A percentile compares a stretch with the other conserved stretches of the same genome.
Conservation (phyloP, 2,888 invertebrate genomes). For the Dioctria rufipes region DNA sequence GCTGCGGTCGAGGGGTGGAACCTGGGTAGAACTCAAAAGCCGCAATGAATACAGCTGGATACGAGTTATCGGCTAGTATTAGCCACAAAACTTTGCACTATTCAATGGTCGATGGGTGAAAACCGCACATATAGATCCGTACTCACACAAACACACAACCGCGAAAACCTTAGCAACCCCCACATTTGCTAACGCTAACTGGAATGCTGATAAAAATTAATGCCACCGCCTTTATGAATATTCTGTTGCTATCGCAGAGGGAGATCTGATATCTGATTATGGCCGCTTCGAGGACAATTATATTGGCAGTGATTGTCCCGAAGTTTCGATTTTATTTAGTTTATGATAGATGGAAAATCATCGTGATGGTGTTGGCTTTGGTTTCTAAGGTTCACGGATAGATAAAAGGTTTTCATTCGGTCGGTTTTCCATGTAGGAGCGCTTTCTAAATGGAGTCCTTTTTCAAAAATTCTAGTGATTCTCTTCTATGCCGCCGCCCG, state of each 20-base stretch:
- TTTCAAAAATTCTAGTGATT: too few relatives aligned
- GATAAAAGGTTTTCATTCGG: background rate
- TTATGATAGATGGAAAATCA: background rate
- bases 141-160: too few relatives aligned
- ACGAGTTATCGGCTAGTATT: slow-evolving; percentile 46
- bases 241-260: background rate
- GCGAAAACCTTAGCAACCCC: background rate
- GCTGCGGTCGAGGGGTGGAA: slow-evolving; percentile 16
- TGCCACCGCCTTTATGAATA: slow-evolving; percentile 15
- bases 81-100: slow-evolving; percentile 25
- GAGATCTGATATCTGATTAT: slow-evolving; percentile 40
- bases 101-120: slow-evolving; percentile 12
- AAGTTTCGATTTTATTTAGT: slow-evolving; percentile 18
- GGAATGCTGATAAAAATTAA: slow-evolving; percentile 46
- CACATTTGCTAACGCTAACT: slow-evolving; percentile 24
- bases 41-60: slow-evolving; percentile 37
- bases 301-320: slow-evolving; percentile 12
- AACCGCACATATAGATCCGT: background rate
- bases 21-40: slow-evolving; percentile 38
- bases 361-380: background rate
- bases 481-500: too few relatives aligned
- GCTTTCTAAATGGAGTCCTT: too few relatives aligned
- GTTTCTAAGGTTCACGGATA: background rate
- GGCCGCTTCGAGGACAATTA: background rate
- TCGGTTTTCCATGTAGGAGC: background rate